Percentiles rank a stretch among this genome's conserved stretches.
phyloP scores from a whole-genome alignment of 1,140 invertebrate species.

The Zaprionus tsacasi region DNA sequence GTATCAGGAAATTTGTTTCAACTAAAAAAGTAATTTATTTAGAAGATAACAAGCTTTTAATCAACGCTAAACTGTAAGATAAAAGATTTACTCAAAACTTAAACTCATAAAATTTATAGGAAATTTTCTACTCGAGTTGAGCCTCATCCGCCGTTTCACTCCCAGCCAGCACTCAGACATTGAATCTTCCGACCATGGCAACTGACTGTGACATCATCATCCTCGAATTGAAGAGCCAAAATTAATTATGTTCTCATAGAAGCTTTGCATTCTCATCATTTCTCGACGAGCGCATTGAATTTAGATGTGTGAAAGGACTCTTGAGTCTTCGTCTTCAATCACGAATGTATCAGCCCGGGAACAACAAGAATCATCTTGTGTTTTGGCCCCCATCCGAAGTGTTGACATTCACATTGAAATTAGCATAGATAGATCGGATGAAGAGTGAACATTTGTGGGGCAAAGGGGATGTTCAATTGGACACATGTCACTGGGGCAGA shows the following conservation, averaged over 20 bases:
- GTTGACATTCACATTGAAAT: conserved; percentile 24
- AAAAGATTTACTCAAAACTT: neutral
- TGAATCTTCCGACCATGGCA: neutral
- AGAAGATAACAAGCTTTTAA: neutral
- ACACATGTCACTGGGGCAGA: conserved; percentile 27
- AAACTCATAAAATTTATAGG: conserved; percentile 2
- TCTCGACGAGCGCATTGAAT: neutral
- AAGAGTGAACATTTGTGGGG: neutral
- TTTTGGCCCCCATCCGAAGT: neutral
- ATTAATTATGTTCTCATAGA: conserved; percentile 8
- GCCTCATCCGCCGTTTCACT: neutral
- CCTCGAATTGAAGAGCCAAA: neutral
- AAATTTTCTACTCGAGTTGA: conserved; percentile 4
- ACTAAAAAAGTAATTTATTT: neutral
- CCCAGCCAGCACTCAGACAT: neutral
- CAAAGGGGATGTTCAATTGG: conserved; percentile 24
- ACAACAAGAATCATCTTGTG: neutral
- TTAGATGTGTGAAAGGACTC: neutral
- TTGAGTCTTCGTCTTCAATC: neutral
- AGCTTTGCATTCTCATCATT: conserved; percentile 2
- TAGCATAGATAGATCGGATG: conserved; percentile 24
- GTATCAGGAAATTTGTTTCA: neutral
- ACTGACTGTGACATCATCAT: conserved; percentile 11
- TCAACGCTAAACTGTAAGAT: neutral
- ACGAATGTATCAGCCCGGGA: neutral